Base-by-base conservation (phyloP, 2,113 vertebrate species). In the Zosterops hypoxanthus region DNA sequence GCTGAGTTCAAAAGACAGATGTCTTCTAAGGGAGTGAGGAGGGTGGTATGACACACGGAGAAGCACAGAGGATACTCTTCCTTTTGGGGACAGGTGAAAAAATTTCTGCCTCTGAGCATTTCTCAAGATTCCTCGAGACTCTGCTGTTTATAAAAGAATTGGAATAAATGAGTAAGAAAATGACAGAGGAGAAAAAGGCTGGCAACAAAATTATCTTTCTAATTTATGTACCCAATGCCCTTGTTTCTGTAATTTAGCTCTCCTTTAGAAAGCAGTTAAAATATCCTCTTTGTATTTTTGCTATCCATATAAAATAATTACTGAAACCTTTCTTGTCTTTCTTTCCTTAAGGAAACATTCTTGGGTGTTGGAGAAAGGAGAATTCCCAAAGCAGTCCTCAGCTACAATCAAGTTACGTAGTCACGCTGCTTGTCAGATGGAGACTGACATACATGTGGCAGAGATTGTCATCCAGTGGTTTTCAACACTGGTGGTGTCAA, bases 391-490 rank as follows among this genome's bases (percentile, higher is more conserved):
- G 36, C 14, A 59, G 34, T 49, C 22, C 10, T 69, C 39, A 82
- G 25, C 9, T 79, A 23, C 25, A 55, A 8, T 34, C 76, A 33
- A 46, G 20, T 53, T 76, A 24, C 0, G 6, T 8, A 41, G 28
- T 14, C 24, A 44, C 0, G 0, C 19, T 66, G 26, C 26, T 55
- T 88, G 8, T 41, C 47, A 46, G 8, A 19, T 55, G 16, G 29
- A 70, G 10, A 53, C 9, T 65, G 36, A 55, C 29, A 68, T 2
- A 26, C 3, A 0, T n/a, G 17, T 36, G 31, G 41, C n/a, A n/a
- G n/a, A 46, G 33, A 18, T 39, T 71, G 33, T 50, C 33, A 76
- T 13, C 33, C 25, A 39, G 15, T 50, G 57, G 14, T 80, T 42
- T 60, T 49, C 55, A 61, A 82, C 69, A 36, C 5, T 57, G 19